Percentiles rank a stretch among this genome's conserved stretches.
These are phyloP conservation scores for Gallinago nigripennis DNA, from an alignment of 2,797 vertebrate species.

Conservation along the genomic window DNA sequence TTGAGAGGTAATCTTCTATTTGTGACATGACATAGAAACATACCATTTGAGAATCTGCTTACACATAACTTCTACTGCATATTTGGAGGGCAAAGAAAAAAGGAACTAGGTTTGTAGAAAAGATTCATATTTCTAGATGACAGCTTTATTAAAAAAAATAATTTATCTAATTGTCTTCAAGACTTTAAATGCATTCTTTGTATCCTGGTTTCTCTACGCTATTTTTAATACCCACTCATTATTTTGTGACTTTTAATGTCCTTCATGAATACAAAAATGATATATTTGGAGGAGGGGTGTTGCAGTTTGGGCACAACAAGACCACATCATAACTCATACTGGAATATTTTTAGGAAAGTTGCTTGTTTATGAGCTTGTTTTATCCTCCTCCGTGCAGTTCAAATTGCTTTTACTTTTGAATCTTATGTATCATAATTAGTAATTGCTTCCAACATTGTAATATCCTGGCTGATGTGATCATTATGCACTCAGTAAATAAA, in stretches of 20 bases:
- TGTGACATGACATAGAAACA: not conserved
- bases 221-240: not conserved
- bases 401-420: slow-evolving; percentile 16
- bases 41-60: not conserved
- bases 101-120: not conserved
- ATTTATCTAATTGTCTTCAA: not conserved
- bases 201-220: not conserved
- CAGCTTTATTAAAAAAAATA: not conserved
- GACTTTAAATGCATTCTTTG: not conserved
- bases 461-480: slow-evolving; percentile 34
- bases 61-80: not conserved
- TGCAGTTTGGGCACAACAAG: not conserved
- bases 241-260: not conserved
- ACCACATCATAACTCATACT: not conserved
- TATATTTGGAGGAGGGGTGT: not conserved
- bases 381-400: not conserved
- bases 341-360: slow-evolving; percentile 11
- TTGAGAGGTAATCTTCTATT: not conserved
- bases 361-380: not conserved
- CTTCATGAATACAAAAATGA: not conserved
- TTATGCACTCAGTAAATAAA: slow-evolving; percentile 55
- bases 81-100: not conserved
- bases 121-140: not conserved
- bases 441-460: slow-evolving; percentile 53
- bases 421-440: slow-evolving; percentile 14